Evolutionary conservation across 2,113 vertebrate genomes (phyloP).

Genomic region (Pandion haliaetus): DNA sequence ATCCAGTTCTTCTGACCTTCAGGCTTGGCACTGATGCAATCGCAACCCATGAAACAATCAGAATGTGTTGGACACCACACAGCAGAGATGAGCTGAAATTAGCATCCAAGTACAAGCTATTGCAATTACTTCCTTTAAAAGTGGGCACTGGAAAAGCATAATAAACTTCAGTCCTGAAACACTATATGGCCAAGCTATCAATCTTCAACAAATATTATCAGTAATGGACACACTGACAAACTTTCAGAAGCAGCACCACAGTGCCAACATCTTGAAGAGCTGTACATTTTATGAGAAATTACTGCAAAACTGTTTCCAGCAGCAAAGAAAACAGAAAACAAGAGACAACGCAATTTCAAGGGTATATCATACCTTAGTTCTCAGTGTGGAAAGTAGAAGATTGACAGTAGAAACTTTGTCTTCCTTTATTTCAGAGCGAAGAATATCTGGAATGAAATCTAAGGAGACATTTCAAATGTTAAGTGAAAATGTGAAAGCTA

Average conservation of each 20-base stretch:
- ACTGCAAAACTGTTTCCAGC: neutral
- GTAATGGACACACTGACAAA: neutral
- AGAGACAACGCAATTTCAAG: neutral
- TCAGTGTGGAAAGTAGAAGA: conserved; percentile 87
- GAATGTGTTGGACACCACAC: neutral
- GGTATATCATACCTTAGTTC: conserved; percentile 77
- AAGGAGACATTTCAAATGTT: conserved; percentile 47
- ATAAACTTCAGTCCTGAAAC: neutral
- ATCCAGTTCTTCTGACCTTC: neutral
- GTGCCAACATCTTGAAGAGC: neutral
- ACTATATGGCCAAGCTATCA: neutral
- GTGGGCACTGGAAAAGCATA: neutral
- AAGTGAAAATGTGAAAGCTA: neutral
- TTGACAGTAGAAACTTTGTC: conserved; percentile 87
- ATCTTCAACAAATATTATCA: neutral
- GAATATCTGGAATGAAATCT: conserved; percentile 90
- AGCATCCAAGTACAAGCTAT: neutral
- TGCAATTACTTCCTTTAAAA: neutral
- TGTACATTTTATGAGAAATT: neutral
- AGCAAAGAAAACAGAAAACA: neutral
- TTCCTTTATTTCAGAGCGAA: conserved; percentile 86
- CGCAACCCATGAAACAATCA: neutral
- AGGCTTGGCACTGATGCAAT: neutral
- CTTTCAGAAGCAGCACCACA: neutral
- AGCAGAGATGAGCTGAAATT: neutral